Percentiles rank a stretch among this genome's conserved stretches.
Evolutionary conservation across 2,113 vertebrate species (phyloP).

Genomic region (Phodopus roborovskii): DNA sequence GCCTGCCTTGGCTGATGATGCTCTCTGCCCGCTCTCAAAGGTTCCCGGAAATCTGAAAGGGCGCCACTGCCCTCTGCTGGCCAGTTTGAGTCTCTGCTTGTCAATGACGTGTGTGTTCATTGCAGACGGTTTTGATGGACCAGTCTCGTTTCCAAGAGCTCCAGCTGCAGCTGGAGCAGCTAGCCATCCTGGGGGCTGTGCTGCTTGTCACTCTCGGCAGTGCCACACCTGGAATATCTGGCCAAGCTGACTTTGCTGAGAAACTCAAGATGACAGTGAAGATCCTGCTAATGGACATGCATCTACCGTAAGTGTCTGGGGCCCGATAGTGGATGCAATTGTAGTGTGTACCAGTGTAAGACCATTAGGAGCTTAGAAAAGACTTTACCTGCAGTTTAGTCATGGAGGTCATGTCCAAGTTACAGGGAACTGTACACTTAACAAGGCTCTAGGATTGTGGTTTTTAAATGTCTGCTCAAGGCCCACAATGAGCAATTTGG

Average conservation of each 20-base stretch:
- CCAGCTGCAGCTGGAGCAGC: conserved; percentile 89
- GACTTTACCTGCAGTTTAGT: not conserved
- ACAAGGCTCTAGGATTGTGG: not conserved
- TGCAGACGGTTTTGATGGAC: conserved; percentile 95
- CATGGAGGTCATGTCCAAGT: not conserved
- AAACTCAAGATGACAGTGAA: conserved; percentile 91
- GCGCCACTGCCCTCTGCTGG: conserved; percentile 48
- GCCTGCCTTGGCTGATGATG: not conserved
- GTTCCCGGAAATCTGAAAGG: not conserved
- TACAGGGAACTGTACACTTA: not conserved
- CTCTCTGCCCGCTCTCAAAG: not conserved
- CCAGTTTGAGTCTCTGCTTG: not conserved
- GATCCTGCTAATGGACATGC: conserved; percentile 91
- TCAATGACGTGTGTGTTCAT: not conserved
- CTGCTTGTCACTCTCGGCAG: conserved; percentile 93
- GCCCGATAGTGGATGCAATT: rapidly evolving
- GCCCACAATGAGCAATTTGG: not conserved
- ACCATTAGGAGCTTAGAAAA: not conserved
- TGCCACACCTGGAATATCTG: conserved; percentile 87
- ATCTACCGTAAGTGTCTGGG: conserved; percentile 89
- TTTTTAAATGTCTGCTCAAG: not conserved
- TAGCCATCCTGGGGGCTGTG: conserved; percentile 90
- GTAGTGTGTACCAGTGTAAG: not conserved
- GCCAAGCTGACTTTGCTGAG: conserved; percentile 90
- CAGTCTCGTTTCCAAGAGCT: conserved; percentile 95